Conservation (phyloP, 2,113 vertebrate species). For the Myrmecophaga tridactyla region DNA sequence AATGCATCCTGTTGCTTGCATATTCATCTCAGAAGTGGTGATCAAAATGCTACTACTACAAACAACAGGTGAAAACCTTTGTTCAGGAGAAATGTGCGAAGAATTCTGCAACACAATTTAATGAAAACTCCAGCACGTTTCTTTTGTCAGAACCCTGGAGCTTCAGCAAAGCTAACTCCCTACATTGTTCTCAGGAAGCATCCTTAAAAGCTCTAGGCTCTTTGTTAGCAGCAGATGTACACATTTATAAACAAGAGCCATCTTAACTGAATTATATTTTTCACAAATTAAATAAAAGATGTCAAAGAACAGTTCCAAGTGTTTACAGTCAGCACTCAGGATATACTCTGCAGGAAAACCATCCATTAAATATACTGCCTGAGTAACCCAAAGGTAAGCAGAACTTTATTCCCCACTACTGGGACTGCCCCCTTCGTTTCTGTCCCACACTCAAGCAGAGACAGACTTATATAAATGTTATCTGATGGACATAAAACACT, state of each 20-base stretch:
- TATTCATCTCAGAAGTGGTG: neutral
- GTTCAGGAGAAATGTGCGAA: slow-evolving; percentile 2
- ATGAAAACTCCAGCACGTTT: slow-evolving; percentile 62
- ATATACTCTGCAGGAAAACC: neutral
- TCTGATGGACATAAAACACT: slow-evolving; percentile 51
- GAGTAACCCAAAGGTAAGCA: slow-evolving; percentile 53
- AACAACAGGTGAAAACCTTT: slow-evolving; percentile 21
- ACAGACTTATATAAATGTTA: neutral
- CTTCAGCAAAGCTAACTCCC: slow-evolving; percentile 55
- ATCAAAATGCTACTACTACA: slow-evolving; percentile 31
- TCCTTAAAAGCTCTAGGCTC: slow-evolving; percentile 63
- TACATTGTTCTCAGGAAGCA: slow-evolving; percentile 55
- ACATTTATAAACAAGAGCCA: slow-evolving; percentile 70
- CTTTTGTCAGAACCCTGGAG: slow-evolving; percentile 49
- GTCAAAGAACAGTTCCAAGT: slow-evolving; percentile 42
- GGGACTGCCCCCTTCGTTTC: slow-evolving; percentile 35
- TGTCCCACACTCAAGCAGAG: neutral
- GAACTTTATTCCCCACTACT: slow-evolving; percentile 49
- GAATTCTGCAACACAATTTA: slow-evolving; percentile 55
- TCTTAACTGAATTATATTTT: slow-evolving; percentile 67
- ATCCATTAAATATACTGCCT: slow-evolving; percentile 50
- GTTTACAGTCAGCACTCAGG: slow-evolving; percentile 62
- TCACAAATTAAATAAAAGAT: slow-evolving; percentile 69
- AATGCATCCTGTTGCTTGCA: neutral
- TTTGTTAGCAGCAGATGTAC: slow-evolving; percentile 70